Evolutionary conservation across 1,140 invertebrate species (phyloP).

Genomic region (Lepidurus arcticus): DNA sequence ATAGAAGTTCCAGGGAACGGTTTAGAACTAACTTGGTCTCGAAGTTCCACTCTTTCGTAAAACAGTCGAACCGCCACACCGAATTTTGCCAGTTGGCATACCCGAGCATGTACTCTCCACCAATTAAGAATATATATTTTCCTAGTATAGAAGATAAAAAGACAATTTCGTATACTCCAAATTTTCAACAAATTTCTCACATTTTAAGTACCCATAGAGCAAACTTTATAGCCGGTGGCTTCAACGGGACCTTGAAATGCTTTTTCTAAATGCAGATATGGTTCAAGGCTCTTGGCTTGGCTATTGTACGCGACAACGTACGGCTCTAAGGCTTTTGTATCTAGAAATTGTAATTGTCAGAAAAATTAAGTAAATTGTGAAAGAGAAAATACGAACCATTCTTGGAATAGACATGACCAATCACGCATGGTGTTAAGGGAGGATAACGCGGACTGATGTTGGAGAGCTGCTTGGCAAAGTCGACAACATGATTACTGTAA

Average conservation of each 20-base stretch:
- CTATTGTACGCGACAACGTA: slow-evolving; percentile 36
- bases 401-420: slow-evolving; percentile 35
- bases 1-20: neutral
- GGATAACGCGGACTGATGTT: slow-evolving; percentile 37
- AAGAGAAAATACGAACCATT: neutral
- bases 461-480: slow-evolving; percentile 37
- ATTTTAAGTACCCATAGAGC: slow-evolving; percentile 13
- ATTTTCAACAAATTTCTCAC: neutral
- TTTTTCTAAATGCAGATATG: slow-evolving; percentile 38
- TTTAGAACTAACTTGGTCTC: slow-evolving; percentile 37
- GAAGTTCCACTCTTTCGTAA: slow-evolving; percentile 39
- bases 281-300: slow-evolving; percentile 31
- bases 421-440: slow-evolving; percentile 38
- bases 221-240: slow-evolving; percentile 39
- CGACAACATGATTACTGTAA: neutral
- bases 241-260: slow-evolving; percentile 38
- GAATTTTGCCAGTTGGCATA: slow-evolving; percentile 41
- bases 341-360: neutral
- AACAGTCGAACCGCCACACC: slow-evolving; percentile 41
- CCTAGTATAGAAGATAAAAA: slow-evolving; percentile 36
- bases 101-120: slow-evolving; percentile 41
- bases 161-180: neutral
- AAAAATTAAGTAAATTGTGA: neutral
- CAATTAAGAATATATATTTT: slow-evolving; percentile 40
- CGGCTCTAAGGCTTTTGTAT: slow-evolving; percentile 18